Evolutionary conservation across 2,888 invertebrate species (phyloP).

Genomic region (Pollenia labialis): DNA sequence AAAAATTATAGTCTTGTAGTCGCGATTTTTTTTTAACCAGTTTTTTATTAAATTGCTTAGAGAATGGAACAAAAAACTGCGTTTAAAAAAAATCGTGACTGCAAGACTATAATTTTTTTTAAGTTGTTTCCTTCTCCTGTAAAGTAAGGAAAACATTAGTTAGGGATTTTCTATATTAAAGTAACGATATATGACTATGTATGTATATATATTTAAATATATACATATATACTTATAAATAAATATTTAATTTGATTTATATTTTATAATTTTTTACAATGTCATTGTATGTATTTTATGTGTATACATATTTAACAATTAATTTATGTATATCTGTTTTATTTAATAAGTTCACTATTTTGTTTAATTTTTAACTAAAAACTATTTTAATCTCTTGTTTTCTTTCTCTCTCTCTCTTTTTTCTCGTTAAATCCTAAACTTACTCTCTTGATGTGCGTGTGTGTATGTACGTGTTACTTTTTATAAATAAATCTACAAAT

Average conservation of each 20-base stretch:
- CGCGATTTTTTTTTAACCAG: too few relatives aligned
- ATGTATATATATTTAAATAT: too few relatives aligned
- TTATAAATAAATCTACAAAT: constrained; percentile 33
- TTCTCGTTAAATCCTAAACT: constrained; percentile 45
- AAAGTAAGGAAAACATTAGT: too few relatives aligned
- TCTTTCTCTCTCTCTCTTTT: constrained; percentile 44
- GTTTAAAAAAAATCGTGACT: too few relatives aligned
- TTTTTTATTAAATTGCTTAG: too few relatives aligned
- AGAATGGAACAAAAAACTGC: too few relatives aligned
- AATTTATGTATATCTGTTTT: constrained; percentile 1
- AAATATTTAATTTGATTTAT: background rate
- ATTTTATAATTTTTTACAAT: constrained; percentile 17
- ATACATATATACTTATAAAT: too few relatives aligned
- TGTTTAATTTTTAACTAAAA: constrained; percentile 34
- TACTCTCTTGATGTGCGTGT: constrained; percentile 62
- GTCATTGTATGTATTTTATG: constrained; percentile 53
- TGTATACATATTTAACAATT: background rate
- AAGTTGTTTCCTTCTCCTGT: too few relatives aligned
- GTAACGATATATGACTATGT: too few relatives aligned
- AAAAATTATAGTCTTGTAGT: too few relatives aligned
- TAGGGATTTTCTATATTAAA: too few relatives aligned
- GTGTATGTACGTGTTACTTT: constrained; percentile 46
- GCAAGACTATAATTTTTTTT: too few relatives aligned
- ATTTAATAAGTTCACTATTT: constrained; percentile 3
- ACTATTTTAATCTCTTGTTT: constrained; percentile 49